A percentile compares a stretch with the other conserved stretches of the same genome.
These are phyloP conservation scores for Ptychobarbus kaznakovi DNA, from an alignment of 2,797 vertebrate species.

Conservation along the genomic window DNA sequence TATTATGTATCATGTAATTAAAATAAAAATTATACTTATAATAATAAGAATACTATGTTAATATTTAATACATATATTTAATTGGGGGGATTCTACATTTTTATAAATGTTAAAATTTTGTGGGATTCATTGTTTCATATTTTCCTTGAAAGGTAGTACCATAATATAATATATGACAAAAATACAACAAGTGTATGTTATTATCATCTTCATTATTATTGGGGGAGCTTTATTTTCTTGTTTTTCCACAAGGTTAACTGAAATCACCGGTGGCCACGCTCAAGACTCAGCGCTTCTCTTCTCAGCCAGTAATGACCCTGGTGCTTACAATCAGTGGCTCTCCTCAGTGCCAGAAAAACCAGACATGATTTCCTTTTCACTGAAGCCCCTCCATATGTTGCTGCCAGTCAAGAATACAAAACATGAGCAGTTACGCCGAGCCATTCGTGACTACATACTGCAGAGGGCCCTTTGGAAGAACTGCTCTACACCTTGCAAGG, in stretches of 20 bases:
- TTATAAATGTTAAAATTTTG: too few species aligned
- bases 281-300: slow-evolving; percentile 79
- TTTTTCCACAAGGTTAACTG: slow-evolving; percentile 66
- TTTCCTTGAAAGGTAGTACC: too few species aligned
- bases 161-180: neutral
- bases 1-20: neutral
- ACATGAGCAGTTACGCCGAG: slow-evolving; percentile 73
- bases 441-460: slow-evolving; percentile 82
- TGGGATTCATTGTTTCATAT: neutral
- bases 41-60: too few species aligned
- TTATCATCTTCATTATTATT: neutral
- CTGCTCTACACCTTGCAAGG: slow-evolving; percentile 77
- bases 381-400: slow-evolving; percentile 80
- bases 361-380: slow-evolving; percentile 78
- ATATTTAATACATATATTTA: too few species aligned
- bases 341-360: slow-evolving; percentile 71
- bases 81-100: too few species aligned
- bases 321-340: slow-evolving; percentile 82
- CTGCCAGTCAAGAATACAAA: slow-evolving; percentile 42
- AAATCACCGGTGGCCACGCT: slow-evolving; percentile 74
- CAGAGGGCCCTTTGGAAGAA: slow-evolving; percentile 77
- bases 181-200: neutral
- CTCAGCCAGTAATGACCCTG: slow-evolving; percentile 69
- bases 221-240: neutral
- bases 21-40: neutral